These are phyloP conservation scores for Neocrepidodera transversa DNA, from an alignment of 2,888 invertebrate genomes.

Conservation along the genomic window DNA sequence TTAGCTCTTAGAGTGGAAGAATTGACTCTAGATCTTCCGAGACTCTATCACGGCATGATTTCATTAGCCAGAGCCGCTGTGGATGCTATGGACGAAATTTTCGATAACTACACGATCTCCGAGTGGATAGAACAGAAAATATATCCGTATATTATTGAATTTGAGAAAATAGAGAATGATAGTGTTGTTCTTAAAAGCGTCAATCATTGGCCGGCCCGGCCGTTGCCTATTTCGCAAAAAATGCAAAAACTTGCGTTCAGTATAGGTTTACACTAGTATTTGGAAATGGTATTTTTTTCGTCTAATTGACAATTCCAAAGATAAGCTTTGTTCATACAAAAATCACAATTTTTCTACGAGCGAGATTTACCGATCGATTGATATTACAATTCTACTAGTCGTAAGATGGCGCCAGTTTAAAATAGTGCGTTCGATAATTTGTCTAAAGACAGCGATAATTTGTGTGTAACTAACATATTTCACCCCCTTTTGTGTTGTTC, in stretches of 20 bases:
- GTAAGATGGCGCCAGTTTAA: not conserved
- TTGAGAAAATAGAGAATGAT: constrained; percentile 66
- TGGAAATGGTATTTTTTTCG: no score
- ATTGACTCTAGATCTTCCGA: constrained; percentile 64
- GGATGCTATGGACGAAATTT: constrained; percentile 66
- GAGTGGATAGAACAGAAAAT: constrained; percentile 75
- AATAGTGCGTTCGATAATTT: no score
- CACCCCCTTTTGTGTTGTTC: no score
- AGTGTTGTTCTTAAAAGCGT: constrained; percentile 63
- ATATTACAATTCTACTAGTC: no score
- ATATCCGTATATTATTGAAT: constrained; percentile 63
- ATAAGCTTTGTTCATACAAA: not conserved
- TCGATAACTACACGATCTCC: constrained; percentile 66
- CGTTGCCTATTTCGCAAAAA: constrained; percentile 63
- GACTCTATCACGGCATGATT: constrained; percentile 66
- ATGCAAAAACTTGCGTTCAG: constrained; percentile 60
- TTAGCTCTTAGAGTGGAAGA: constrained; percentile 72
- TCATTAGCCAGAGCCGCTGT: constrained; percentile 64
- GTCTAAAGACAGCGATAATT: no score
- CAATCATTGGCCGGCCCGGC: constrained; percentile 68
- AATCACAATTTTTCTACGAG: not conserved
- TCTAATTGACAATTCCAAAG: not conserved
- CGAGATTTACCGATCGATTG: not conserved
- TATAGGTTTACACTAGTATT: constrained; percentile 31
- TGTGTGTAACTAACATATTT: no score